Evolutionary conservation across 2,888 invertebrate genomes (phyloP).

Genomic region (Drosophila borborema): DNA sequence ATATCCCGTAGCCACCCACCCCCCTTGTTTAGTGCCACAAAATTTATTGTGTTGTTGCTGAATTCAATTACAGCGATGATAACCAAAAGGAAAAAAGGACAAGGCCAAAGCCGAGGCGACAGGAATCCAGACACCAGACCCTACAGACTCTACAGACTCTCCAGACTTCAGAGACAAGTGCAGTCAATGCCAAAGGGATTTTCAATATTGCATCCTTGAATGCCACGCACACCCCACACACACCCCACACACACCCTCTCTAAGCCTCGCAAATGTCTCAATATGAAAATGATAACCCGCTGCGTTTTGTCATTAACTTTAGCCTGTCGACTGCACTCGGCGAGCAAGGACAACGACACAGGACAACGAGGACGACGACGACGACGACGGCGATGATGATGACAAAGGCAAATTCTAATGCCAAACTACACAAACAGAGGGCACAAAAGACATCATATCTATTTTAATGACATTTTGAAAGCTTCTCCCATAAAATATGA

Average conservation of each 20-base stretch:
- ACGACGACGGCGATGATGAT: constrained; percentile 2
- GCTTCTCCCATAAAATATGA: constrained; percentile 70
- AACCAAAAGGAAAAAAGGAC: constrained; percentile 33
- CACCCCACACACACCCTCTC: background rate
- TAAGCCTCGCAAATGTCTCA: constrained; percentile 67
- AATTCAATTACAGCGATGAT: constrained; percentile 77
- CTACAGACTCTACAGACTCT: constrained; percentile 13
- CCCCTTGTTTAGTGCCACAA: constrained; percentile 53
- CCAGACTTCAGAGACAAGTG: constrained; percentile 45
- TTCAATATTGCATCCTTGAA: constrained; percentile 70
- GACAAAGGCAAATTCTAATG: constrained; percentile 48
- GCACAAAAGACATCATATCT: constrained; percentile 38
- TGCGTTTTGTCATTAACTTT: constrained; percentile 79
- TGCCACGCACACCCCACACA: constrained; percentile 10
- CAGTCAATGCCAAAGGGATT: constrained; percentile 60
- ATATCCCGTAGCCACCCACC: background rate
- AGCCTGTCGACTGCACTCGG: constrained; percentile 69
- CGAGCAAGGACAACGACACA: constrained; percentile 24
- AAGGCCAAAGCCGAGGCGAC: constrained; percentile 41
- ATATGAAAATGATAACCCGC: constrained; percentile 78
- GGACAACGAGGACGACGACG: background rate
- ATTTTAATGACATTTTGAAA: constrained; percentile 75
- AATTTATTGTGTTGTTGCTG: constrained; percentile 80
- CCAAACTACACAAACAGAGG: constrained; percentile 31
- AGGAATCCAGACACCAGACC: constrained; percentile 16